Evolutionary conservation across 2,113 vertebrate species (phyloP).

Genomic region (Pomatorhinus ruficollis): DNA sequence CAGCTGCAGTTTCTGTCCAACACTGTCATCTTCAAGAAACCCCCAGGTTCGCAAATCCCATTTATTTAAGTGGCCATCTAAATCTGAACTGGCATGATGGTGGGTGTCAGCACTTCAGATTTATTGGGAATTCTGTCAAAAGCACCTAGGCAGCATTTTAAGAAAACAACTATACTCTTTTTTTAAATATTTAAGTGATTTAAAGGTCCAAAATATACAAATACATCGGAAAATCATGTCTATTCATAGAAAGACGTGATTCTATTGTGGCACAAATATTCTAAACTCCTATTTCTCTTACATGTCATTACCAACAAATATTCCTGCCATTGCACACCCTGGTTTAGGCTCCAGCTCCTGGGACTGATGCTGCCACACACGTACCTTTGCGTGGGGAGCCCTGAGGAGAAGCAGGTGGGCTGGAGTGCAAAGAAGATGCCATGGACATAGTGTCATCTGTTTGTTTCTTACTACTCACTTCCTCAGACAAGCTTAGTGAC

Average conservation of each 20-base stretch:
- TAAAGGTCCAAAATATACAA: neutral
- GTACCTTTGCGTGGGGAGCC: conserved; percentile 91
- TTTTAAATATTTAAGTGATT: neutral
- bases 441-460: conserved; percentile 85
- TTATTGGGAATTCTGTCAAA: neutral
- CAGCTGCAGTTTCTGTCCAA: neutral
- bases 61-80: neutral
- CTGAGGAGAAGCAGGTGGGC: conserved; percentile 89
- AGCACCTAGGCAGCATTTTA: neutral
- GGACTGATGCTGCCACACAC: neutral
- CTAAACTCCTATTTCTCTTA: neutral
- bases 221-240: neutral
- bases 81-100: neutral
- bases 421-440: conserved; percentile 88
- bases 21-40: neutral
- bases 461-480: conserved; percentile 81
- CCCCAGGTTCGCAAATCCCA: fast-evolving
- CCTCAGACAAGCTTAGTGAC: conserved; percentile 79
- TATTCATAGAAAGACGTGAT: fast-evolving
- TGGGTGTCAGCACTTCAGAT: neutral
- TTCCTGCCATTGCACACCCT: neutral
- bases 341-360: neutral
- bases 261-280: neutral
- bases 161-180: neutral
- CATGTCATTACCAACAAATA: neutral